Percentiles rank a stretch among this genome's conserved stretches.
Evolutionary conservation across 2,113 vertebrate species (phyloP).

Genomic region (Chionis minor): DNA sequence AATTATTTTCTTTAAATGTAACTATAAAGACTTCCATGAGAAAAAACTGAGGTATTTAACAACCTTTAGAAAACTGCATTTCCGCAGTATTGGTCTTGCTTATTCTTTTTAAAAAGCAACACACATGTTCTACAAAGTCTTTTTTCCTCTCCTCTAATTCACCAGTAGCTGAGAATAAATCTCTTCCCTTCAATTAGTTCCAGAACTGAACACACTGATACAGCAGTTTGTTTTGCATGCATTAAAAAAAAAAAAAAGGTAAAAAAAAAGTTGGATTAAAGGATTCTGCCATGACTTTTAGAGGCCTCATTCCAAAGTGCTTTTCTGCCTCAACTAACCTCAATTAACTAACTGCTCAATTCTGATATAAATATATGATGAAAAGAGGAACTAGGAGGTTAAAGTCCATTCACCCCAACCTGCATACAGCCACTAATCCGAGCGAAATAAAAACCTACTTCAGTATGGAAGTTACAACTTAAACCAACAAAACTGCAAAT

Average conservation of each 20-base stretch:
- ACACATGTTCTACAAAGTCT: background rate
- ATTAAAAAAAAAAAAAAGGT: background rate
- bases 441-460: background rate
- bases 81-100: background rate
- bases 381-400: background rate
- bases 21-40: background rate
- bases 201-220: constrained; percentile 22
- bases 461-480: background rate
- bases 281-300: constrained; percentile 13
- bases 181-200: constrained; percentile 36
- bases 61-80: background rate
- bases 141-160: background rate
- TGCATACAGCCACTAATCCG: background rate
- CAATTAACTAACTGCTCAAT: background rate
- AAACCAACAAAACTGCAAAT: background rate
- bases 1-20: background rate
- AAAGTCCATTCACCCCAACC: background rate
- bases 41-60: background rate
- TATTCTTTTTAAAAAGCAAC: background rate
- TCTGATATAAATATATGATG: background rate
- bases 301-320: background rate
- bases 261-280: background rate
- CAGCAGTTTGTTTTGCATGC: constrained; percentile 6
- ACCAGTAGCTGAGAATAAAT: constrained; percentile 6
- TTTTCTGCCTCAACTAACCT: constrained; percentile 57